Evolutionary conservation across 2,888 invertebrate species (phyloP).

Genomic region (Liposcelis brunnea): DNA sequence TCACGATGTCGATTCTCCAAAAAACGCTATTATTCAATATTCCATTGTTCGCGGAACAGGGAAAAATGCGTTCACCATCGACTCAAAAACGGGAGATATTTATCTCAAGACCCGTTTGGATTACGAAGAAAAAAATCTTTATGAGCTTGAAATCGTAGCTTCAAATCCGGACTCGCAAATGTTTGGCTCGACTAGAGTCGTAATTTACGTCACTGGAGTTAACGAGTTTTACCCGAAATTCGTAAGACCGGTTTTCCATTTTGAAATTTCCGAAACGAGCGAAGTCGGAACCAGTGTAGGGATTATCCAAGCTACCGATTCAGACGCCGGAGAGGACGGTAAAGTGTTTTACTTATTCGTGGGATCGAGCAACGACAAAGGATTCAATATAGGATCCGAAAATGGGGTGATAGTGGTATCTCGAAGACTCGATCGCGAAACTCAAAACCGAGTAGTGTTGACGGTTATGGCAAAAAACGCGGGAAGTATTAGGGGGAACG

Average conservation of each 20-base stretch:
- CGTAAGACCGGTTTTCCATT: conserved; percentile 75
- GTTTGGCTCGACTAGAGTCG: conserved; percentile 53
- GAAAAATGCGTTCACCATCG: conserved; percentile 58
- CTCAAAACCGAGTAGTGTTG: conserved; percentile 72
- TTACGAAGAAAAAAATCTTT: conserved; percentile 64
- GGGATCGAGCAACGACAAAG: conserved; percentile 80
- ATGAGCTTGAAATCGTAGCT: conserved; percentile 60
- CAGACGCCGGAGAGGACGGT: conserved; percentile 75
- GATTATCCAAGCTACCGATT: conserved; percentile 71
- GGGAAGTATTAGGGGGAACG: conserved; percentile 85
- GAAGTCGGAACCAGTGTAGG: conserved; percentile 73
- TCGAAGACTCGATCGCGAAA: conserved; percentile 65
- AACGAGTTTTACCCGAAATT: conserved; percentile 83
- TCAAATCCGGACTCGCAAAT: conserved; percentile 73
- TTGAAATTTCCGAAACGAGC: conserved; percentile 84
- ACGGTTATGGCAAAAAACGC: conserved; percentile 89
- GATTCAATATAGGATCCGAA: conserved; percentile 69
- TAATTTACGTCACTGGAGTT: conserved; percentile 62
- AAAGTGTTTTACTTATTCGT: conserved; percentile 82
- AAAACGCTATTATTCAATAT: conserved; percentile 73
- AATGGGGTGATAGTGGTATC: conserved; percentile 74
- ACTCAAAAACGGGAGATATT: conserved; percentile 57
- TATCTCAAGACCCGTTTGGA: conserved; percentile 63
- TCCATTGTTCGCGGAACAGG: conserved; percentile 60
- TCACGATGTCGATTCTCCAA: conserved; percentile 69